Base-by-base conservation (phyloP, 2,113 vertebrate species). In the Gadus macrocephalus region DNA sequence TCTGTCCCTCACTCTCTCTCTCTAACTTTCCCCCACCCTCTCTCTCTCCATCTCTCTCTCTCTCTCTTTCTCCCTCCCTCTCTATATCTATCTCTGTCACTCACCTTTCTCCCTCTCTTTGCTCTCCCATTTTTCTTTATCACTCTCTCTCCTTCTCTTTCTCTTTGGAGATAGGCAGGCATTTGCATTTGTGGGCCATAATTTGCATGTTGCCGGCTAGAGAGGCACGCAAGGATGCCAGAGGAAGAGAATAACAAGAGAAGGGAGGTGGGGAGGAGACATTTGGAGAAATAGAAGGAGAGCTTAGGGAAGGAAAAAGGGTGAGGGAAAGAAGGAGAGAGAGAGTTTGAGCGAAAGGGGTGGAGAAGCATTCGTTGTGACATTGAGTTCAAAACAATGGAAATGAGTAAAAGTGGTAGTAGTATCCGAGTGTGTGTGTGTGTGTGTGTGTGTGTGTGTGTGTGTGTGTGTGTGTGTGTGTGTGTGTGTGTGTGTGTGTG, bases 131-230 rank as follows among this genome's bases (percentile, higher is more conserved):
- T 14, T 14, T 49, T 49, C 42, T 49, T 2, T 49, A 9, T 49
- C 42, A 11, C 42, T 12, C 42, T 42, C 38, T 42, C 38, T 42
- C 38, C 11, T 11, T 42, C 38, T 49, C 6, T 49, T 14, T 86
- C 74, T 84, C 67, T 69, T 82, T 74, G 62, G 70, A 78, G 76
- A 83, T 68, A 55, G 63, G 64, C 22, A 58, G 42, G 74, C 71
- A 85, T 88, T 88, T 86, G 83, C 82, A 86, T 86, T 85, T 88
- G 75, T 85, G 81, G 86, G 83, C 64, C 81, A 83, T 81, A 78
- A 86, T 86, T 87, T 87, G 81, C 84, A 85, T 85, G 79, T 82
- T 79, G 77, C 64, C 60, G 83, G 73, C 68, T 81, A 78, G 69
- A 64, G 68, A 66, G 53, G 27, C 53, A 59, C 8, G 53, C 20